phyloP scores from a whole-genome alignment of 2,113 vertebrate species.

The Numenius arquata region DNA sequence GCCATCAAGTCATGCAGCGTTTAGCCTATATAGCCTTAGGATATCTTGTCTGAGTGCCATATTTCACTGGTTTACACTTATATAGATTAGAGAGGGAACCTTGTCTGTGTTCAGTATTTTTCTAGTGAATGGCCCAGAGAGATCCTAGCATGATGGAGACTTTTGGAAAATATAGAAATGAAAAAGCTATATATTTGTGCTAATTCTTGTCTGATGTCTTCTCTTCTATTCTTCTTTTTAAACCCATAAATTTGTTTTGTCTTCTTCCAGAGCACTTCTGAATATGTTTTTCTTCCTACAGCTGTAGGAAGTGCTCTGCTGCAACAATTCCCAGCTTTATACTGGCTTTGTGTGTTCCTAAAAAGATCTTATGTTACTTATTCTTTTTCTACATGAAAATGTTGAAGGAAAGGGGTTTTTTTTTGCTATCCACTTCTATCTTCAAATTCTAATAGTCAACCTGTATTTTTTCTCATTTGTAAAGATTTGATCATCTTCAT shows the following conservation, averaged over 20 bases:
- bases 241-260: background rate
- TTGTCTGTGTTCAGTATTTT: background rate
- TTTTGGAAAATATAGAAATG: background rate
- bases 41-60: background rate
- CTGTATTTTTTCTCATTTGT: background rate
- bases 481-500: background rate
- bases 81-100: background rate
- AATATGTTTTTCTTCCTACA: background rate
- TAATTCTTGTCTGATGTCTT: background rate
- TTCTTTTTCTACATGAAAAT: background rate
- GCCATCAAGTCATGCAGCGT: background rate
- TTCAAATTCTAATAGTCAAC: background rate
- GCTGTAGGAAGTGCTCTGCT: background rate
- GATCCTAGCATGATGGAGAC: background rate
- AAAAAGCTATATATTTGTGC: background rate
- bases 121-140: background rate
- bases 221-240: background rate
- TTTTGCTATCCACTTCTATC: background rate
- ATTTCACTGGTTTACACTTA: background rate
- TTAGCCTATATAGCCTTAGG: background rate
- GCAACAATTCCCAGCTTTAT: background rate
- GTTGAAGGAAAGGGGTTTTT: background rate
- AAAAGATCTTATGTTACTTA: background rate
- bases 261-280: background rate
- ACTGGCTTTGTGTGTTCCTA: background rate